Conservation (phyloP, 1,140 invertebrate genomes). For the Calephelis nemesis region DNA sequence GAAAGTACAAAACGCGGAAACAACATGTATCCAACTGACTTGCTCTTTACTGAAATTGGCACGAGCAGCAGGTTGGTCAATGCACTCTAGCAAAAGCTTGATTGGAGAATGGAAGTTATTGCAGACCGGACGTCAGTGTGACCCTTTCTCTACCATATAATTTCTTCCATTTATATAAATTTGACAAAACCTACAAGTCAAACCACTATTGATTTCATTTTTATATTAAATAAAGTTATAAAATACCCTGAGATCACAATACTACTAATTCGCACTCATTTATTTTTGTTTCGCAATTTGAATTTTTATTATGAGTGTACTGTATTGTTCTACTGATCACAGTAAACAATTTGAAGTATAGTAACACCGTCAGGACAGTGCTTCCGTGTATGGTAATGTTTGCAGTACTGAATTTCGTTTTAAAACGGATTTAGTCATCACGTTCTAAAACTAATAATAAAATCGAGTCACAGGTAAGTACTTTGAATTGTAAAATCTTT, state of each 20-base stretch:
- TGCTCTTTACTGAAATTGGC: constrained; percentile 58
- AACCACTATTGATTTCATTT: background rate
- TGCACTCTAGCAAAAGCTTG: constrained; percentile 75
- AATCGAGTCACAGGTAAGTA: no score
- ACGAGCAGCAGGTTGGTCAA: constrained; percentile 75
- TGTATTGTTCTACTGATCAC: background rate
- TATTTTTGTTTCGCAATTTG: background rate
- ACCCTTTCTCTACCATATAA: background rate
- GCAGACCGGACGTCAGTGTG: constrained; percentile 56
- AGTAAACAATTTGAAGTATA: background rate
- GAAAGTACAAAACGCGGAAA: constrained; percentile 69
- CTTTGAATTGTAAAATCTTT: no score
- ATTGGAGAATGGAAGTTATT: constrained; percentile 72
- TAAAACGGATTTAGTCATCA: background rate
- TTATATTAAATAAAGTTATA: background rate
- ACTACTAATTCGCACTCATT: background rate
- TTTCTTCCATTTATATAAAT: background rate
- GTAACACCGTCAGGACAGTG: background rate
- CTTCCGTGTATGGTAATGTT: background rate
- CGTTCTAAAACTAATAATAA: background rate
- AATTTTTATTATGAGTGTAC: background rate
- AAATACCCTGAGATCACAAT: background rate
- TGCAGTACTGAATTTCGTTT: background rate
- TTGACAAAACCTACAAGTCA: background rate
- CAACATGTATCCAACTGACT: constrained; percentile 73